phyloP scores from a whole-genome alignment of 2,888 invertebrate genomes.

The Serripes groenlandicus region DNA sequence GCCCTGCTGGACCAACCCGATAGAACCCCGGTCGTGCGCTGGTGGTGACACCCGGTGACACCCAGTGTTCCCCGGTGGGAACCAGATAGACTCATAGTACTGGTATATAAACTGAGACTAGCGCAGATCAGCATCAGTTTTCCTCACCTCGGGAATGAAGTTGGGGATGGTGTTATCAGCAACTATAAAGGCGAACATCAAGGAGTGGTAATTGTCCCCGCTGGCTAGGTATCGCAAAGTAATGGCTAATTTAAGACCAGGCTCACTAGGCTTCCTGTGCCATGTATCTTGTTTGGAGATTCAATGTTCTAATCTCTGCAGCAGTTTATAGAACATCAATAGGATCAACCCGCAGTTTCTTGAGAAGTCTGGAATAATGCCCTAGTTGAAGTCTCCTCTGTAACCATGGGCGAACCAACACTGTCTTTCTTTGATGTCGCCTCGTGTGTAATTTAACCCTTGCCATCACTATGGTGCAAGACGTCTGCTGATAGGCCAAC shows the following conservation, averaged over 20 bases:
- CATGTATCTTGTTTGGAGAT: constrained; percentile 20
- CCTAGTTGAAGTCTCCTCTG: constrained; percentile 7
- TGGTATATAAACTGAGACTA: too few relatives aligned
- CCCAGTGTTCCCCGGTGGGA: too few relatives aligned
- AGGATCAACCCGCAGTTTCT: constrained; percentile 10
- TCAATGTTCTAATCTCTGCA: constrained; percentile 8
- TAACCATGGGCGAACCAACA: constrained; percentile 19
- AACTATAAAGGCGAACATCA: constrained; percentile 20
- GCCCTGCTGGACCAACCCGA: too few relatives aligned
- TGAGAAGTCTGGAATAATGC: constrained; percentile 17
- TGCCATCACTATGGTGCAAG: constrained; percentile 12
- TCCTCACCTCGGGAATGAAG: too few relatives aligned
- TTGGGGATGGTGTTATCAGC: constrained; percentile 14
- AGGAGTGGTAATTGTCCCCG: constrained; percentile 15
- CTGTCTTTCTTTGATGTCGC: constrained; percentile 1
- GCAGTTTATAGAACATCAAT: constrained; percentile 10
- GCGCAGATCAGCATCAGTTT: too few relatives aligned
- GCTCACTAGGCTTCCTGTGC: constrained; percentile 12
- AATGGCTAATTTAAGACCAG: constrained; percentile 28
- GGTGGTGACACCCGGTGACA: too few relatives aligned
- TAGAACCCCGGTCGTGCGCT: too few relatives aligned
- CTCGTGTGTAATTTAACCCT: constrained; percentile 5
- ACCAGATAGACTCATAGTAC: too few relatives aligned
- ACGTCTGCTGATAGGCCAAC: constrained; percentile 11
- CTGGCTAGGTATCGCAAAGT: constrained; percentile 23